Percentiles rank a stretch among this genome's conserved stretches.
Evolutionary conservation across 2,888 invertebrate species (phyloP).

Genomic region (Chalcosyrphus nemorum): DNA sequence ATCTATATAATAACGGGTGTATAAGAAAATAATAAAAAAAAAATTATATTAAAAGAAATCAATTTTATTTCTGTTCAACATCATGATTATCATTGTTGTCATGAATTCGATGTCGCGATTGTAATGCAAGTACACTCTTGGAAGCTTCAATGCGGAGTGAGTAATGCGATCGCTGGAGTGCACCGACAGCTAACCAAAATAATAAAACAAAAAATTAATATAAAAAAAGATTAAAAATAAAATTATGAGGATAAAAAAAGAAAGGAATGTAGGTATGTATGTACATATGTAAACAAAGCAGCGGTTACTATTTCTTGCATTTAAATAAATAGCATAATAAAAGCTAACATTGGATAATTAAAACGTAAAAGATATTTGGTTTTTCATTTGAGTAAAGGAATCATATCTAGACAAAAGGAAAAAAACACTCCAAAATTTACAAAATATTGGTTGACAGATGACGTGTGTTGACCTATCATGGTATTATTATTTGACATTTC

Average conservation of each 20-base stretch:
- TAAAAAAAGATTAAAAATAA: slow-evolving; percentile 38
- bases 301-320: too few relatives aligned
- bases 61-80: too few relatives aligned
- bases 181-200: slow-evolving; percentile 83
- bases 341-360: slow-evolving; percentile 3
- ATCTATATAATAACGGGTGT: background rate
- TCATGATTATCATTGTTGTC: too few relatives aligned
- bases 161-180: slow-evolving; percentile 82
- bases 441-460: too few relatives aligned
- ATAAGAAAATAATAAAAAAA: background rate
- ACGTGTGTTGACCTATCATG: too few relatives aligned
- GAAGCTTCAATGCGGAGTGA: slow-evolving; percentile 8
- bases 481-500: too few relatives aligned
- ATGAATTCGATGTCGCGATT: background rate
- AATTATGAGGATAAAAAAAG: slow-evolving; percentile 8
- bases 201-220: slow-evolving; percentile 18
- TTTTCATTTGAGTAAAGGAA: too few relatives aligned
- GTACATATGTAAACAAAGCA: too few relatives aligned
- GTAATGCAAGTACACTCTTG: slow-evolving; percentile 17
- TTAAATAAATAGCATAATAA: background rate
- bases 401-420: too few relatives aligned
- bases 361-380: too few relatives aligned
- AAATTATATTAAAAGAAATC: background rate
- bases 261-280: background rate
- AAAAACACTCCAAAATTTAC: too few relatives aligned